A percentile compares a stretch with the other conserved stretches of the same genome.
Evolutionary conservation across 1,140 invertebrate genomes (phyloP).

Genomic region (Nautilus pompilius): DNA sequence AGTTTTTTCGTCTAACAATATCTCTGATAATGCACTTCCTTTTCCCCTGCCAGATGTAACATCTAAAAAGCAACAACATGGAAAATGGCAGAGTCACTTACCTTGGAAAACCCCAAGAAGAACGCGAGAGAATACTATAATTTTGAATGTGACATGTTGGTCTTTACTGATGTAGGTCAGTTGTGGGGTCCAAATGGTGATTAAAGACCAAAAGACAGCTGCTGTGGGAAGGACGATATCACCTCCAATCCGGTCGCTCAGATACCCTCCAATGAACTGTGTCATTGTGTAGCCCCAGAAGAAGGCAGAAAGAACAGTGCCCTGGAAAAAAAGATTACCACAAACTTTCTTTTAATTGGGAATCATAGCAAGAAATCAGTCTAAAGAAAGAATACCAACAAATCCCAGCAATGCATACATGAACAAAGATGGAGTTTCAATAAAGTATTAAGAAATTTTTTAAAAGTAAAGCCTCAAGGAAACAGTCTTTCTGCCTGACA

Average conservation of each 20-base stretch:
- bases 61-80: too few relatives aligned
- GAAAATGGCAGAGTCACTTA: too few relatives aligned
- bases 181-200: constrained; percentile 69
- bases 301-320: constrained; percentile 70
- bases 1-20: too few relatives aligned
- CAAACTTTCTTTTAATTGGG: not conserved
- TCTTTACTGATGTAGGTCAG: constrained; percentile 63
- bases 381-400: not conserved
- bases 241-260: constrained; percentile 69
- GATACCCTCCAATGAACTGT: constrained; percentile 68
- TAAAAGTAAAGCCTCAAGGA: too few relatives aligned
- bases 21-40: too few relatives aligned
- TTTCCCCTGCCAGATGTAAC: too few relatives aligned
- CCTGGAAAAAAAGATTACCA: constrained; percentile 49
- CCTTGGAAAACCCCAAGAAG: constrained; percentile 71
- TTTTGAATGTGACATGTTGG: constrained; percentile 60
- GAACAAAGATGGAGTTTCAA: not conserved
- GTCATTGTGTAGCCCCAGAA: constrained; percentile 77
- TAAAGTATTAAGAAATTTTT: too few relatives aligned
- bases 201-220: constrained; percentile 66
- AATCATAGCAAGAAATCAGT: too few relatives aligned
- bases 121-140: constrained; percentile 64
- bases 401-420: not conserved
- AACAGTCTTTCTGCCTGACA: too few relatives aligned
- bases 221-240: constrained; percentile 66